Conservation (phyloP, 2,797 vertebrate genomes). For the Mormyrops boulengeri region DNA sequence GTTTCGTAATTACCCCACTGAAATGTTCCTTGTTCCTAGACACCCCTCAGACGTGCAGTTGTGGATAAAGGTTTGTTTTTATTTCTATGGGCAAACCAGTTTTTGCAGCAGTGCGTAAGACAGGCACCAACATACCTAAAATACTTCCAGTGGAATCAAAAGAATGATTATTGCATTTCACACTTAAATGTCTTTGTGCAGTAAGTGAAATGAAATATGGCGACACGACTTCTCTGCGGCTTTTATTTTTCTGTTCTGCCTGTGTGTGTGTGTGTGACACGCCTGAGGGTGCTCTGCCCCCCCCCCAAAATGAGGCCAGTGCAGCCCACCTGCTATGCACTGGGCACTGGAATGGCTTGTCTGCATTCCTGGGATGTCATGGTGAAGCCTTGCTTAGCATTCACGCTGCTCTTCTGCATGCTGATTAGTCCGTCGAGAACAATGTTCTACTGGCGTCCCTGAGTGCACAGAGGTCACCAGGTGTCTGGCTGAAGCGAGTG, state of each 20-base stretch:
- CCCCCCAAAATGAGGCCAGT: background rate
- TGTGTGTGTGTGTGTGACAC: background rate
- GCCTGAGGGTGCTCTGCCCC: background rate
- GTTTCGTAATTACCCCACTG: background rate
- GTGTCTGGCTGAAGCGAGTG: background rate
- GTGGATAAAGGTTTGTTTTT: background rate
- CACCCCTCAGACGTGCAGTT: background rate
- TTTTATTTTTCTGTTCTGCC: background rate
- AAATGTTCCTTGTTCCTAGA: background rate
- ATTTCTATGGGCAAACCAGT: background rate
- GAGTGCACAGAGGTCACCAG: background rate
- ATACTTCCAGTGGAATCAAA: background rate
- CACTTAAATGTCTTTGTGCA: background rate
- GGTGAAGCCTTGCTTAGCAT: background rate
- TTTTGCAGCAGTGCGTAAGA: background rate
- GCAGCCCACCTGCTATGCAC: slow-evolving; percentile 22
- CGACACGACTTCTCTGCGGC: background rate
- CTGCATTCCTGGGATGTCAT: slow-evolving; percentile 42
- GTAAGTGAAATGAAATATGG: background rate
- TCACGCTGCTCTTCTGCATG: background rate
- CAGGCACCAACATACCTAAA: background rate
- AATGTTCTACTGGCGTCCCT: background rate
- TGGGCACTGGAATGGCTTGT: slow-evolving; percentile 28
- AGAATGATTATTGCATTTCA: background rate
- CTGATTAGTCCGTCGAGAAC: background rate